Base-by-base conservation (phyloP, 2,888 invertebrate genomes). In the Parasteatoda lunata region DNA sequence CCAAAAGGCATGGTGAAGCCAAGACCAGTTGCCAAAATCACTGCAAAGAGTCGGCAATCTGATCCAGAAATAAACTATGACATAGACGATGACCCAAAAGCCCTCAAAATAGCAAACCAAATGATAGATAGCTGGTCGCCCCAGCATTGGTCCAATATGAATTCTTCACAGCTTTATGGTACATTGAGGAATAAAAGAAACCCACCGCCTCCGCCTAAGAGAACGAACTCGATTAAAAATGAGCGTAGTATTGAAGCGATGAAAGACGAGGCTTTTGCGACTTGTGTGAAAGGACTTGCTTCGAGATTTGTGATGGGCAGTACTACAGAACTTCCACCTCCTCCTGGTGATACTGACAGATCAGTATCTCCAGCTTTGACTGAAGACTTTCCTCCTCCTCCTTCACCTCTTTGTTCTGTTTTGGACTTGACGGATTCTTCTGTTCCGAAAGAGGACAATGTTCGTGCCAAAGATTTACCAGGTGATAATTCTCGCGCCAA, bases 1-100 rank as follows among this genome's bases (percentile, higher is more conserved):
- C 97, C 97, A 5, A 93, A 96, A 89, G 96, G 96, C 0, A 93
- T 96, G 13, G 95, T 96, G 48, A 94, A 96, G 88, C 96, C 96
- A 5, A 93, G 96, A 76, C 96, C 96, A 0, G 94, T 96, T 13
- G 96, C 96, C 8, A 97, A 97, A 92, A 95, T 94, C 45, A 88
- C 87, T 45, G 89, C 89, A 48, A 90, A 89, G 77, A 82, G 75
- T 5, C 30, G 88, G 8, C 84, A 88, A 68, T 82, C 88, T 11
- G 80, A 83, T 15, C 88, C 88, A 2, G 84, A 84, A 54, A 88
- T 84, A 9, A 84, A 72, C 45, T 84, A 65, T n/a, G 88, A 88
- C 9, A 11, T 81, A 8, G 88, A 88, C 15, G 88, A 88, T 64
- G 84, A 88, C 47, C 80, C 71, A 52, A 83, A 81, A 47, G 49